Evolutionary conservation across 2,888 invertebrate genomes (phyloP), one percentile per base, ranked within the genome.

Genomic region (Tigriopus californicus): DNA sequence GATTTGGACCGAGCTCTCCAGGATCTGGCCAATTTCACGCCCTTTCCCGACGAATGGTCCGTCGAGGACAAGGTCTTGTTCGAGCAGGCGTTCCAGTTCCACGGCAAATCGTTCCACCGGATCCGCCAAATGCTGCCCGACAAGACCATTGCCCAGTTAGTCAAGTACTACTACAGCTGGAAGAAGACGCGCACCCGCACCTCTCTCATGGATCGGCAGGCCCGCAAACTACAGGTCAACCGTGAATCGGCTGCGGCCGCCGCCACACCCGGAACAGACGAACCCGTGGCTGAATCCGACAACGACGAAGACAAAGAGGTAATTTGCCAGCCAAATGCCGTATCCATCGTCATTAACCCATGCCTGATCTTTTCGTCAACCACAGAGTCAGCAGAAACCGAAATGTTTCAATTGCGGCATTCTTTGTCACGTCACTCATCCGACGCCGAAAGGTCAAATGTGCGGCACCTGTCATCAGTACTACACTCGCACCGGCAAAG

Each of bases 151-250:
- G 88, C 92, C 52, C 87, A 87, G 66, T 76, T 97, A 67, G 94
- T 97, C 1, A 92, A 92, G 73, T 94, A 94, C 71, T 97, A 95
- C 73, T 97, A 97, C 71, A 88, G 90, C 67, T 95, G 95, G 95
- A 97, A 97, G 72, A 95, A 95, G 71, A 89, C 90, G 22, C 76
- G 91, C 66, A 84, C 87, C 67, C 80, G 90, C 61, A 88, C 86
- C 60, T 92, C 92, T 67, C 76, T 92, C 42, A 94, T 95, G 88
- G 95, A 95, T 74, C 76, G 81, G 64, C 83, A 84, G 68, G 83
- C 82, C 1, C 76, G 79, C 62, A 81, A 81, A 69, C 70, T 81
- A 62, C 77, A 78, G n/a, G 74, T 74, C 60, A 75, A 77, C 12
- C 80, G 85, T 49, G 85, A 84, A 66, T 80, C 83, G 85, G 13